phyloP scores from a whole-genome alignment of 2,797 vertebrate species.

The Aplochiton taeniatus region DNA sequence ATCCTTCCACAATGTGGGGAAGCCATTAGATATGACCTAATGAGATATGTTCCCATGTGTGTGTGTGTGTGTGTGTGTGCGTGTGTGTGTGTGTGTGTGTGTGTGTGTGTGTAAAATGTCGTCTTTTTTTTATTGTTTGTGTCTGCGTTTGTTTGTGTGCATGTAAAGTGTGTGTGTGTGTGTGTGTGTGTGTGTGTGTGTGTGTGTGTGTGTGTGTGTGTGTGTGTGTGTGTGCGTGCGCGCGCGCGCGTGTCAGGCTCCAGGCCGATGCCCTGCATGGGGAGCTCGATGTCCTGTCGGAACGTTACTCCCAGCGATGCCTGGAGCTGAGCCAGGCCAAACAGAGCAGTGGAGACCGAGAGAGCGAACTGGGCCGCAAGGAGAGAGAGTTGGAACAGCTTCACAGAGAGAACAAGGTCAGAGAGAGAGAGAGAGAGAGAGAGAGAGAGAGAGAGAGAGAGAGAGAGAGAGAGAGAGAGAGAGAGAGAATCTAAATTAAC shows the following conservation, averaged over 20 bases:
- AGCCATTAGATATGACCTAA: no score
- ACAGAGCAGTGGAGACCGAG: constrained; percentile 74
- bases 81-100: constrained; percentile 7
- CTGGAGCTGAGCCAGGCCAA: constrained; percentile 83
- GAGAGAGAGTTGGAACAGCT: constrained; percentile 87
- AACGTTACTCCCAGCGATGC: constrained; percentile 88
- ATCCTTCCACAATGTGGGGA: neutral
- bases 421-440: constrained; percentile 1
- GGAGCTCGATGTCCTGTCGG: constrained; percentile 87
- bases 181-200: constrained; percentile 13
- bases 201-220: constrained; percentile 20
- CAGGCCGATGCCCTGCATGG: constrained; percentile 78
- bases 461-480: neutral
- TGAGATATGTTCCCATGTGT: no score
- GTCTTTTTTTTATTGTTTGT: no score
- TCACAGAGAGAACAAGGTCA: constrained; percentile 90
- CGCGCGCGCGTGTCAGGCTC: constrained; percentile 66
- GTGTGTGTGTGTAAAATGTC: constrained; percentile 3
- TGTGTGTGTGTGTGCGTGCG: constrained; percentile 32
- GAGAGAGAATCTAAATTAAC: neutral
- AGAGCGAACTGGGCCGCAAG: constrained; percentile 73
- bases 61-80: no score
- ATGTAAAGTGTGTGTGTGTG: neutral
- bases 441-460: neutral
- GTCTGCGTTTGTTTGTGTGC: neutral